Conservation (phyloP, 1,140 invertebrate genomes). For the Zaprionus tsacasi region DNA sequence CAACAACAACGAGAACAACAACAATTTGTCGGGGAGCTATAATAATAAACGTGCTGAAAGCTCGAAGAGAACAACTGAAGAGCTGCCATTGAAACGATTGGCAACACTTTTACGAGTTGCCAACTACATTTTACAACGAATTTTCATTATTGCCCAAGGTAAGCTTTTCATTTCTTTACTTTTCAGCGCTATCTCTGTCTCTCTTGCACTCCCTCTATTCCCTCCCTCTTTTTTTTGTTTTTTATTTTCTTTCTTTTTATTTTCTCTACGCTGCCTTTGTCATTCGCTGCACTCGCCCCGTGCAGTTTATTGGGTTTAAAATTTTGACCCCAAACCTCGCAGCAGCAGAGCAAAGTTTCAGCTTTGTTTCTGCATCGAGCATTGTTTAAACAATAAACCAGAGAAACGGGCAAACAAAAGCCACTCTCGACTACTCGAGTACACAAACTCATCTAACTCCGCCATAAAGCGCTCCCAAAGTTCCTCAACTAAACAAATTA, state of each 20-base stretch:
- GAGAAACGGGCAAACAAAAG: background rate
- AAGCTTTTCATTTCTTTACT: slow-evolving; percentile 41
- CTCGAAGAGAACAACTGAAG: background rate
- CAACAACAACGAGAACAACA: slow-evolving; percentile 26
- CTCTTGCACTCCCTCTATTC: background rate
- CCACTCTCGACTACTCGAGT: background rate
- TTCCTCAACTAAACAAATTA: slow-evolving; percentile 5
- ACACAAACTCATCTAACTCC: background rate
- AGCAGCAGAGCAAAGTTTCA: background rate
- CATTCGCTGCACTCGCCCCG: slow-evolving; percentile 4
- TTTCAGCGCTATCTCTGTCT: background rate
- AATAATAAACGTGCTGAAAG: slow-evolving; percentile 10
- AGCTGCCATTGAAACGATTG: slow-evolving; percentile 52
- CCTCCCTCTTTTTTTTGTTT: background rate
- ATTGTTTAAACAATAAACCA: slow-evolving; percentile 9
- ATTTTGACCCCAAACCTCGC: slow-evolving; percentile 16
- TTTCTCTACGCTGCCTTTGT: background rate
- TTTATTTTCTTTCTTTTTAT: background rate
- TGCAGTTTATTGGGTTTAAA: slow-evolving; percentile 44
- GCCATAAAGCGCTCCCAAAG: background rate
- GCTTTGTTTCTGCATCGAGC: background rate
- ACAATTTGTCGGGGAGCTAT: slow-evolving; percentile 14
- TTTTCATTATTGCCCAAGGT: slow-evolving; percentile 77
- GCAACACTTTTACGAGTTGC: slow-evolving; percentile 76
- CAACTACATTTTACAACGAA: slow-evolving; percentile 78